Evolutionary conservation across 2,797 vertebrate species (phyloP).

Genomic region (Gymnodraco acuticeps): DNA sequence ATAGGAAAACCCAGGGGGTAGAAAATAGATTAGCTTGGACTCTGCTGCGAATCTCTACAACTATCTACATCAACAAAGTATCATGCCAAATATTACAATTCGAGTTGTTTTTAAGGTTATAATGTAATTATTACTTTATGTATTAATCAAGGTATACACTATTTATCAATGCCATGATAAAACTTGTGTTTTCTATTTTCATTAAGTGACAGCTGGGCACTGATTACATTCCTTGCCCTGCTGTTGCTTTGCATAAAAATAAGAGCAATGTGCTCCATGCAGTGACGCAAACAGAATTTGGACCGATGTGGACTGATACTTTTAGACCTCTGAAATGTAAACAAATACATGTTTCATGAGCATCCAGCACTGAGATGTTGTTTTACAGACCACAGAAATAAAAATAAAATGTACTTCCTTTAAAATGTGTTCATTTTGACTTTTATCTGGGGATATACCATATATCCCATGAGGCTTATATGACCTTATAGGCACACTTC

Average conservation of each 20-base stretch:
- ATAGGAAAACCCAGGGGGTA: slow-evolving; percentile 68
- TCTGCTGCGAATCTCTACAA: slow-evolving; percentile 45
- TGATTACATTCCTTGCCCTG: neutral
- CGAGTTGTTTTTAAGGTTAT: neutral
- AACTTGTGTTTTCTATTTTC: neutral
- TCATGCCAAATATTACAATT: neutral
- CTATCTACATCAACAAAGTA: slow-evolving; percentile 28
- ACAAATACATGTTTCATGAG: neutral
- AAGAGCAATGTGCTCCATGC: neutral
- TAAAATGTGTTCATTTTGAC: slow-evolving; percentile 7
- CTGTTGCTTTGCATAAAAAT: neutral
- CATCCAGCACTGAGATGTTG: neutral
- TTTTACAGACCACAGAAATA: neutral
- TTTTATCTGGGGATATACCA: neutral
- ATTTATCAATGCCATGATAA: neutral
- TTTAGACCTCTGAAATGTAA: neutral
- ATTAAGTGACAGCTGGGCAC: neutral
- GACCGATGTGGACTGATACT: neutral
- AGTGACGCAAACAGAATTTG: neutral
- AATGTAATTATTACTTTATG: slow-evolving; percentile 6
- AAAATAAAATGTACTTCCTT: neutral
- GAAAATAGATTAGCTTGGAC: slow-evolving; percentile 54
- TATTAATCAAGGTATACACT: neutral
- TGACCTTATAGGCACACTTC: slow-evolving; percentile 44
- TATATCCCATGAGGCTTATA: slow-evolving; percentile 4